Conservation (phyloP, 1,140 invertebrate species). For the Ceratoteleas bidentatus region DNA sequence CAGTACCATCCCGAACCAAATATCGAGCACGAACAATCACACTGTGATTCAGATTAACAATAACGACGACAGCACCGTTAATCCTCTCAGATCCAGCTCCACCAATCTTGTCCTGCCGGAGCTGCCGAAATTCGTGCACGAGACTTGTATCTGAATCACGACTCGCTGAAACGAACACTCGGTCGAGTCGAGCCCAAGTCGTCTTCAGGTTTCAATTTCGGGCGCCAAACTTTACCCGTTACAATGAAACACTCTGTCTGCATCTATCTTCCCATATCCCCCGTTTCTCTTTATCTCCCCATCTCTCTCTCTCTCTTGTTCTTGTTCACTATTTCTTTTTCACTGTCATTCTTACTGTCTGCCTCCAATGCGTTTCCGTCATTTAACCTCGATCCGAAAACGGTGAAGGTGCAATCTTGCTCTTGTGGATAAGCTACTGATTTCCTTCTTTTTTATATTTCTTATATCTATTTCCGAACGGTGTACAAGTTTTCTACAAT, state of each 20-base stretch:
- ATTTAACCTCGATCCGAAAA: too few relatives aligned
- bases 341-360: too few relatives aligned
- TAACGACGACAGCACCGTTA: conserved; percentile 74
- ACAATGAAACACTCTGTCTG: conserved; percentile 5
- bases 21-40: conserved; percentile 71
- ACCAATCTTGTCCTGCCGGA: conserved; percentile 82
- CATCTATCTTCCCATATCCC: conserved; percentile 17
- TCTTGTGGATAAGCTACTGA: too few relatives aligned
- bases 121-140: conserved; percentile 86
- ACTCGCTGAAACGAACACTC: conserved; percentile 14
- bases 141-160: conserved; percentile 85
- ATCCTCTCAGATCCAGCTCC: conserved; percentile 78
- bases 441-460: too few relatives aligned
- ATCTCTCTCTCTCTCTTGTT: too few relatives aligned
- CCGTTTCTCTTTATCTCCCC: conserved; percentile 7
- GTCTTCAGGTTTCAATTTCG: conserved; percentile 4
- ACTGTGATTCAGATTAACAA: conserved; percentile 68
- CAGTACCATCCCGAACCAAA: conserved; percentile 68
- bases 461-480: too few relatives aligned
- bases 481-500: conserved; percentile 22
- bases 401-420: too few relatives aligned
- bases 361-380: too few relatives aligned
- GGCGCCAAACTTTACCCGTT: background rate
- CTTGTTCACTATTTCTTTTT: too few relatives aligned
- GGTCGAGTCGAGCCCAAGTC: conserved; percentile 5